Base-by-base conservation (phyloP, 2,888 invertebrate genomes). In the Tetropium fuscum region DNA sequence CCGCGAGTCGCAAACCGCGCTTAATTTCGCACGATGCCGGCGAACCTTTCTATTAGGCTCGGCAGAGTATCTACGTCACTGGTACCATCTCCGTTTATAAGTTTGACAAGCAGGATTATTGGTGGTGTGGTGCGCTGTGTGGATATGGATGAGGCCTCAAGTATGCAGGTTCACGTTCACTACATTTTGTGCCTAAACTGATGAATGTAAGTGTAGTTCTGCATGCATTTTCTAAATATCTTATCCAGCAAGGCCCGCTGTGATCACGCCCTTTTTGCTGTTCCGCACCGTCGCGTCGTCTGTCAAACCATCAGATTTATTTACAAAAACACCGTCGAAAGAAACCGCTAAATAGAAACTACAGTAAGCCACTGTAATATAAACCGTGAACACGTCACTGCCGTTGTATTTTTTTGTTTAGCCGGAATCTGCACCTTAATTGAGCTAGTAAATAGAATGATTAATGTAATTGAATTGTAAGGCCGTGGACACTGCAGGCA, bases 151-250 rank as follows among this genome's bases (percentile, higher is more conserved):
- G 58, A 63, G 64, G 64, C 61, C 59, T 57, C 60, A 60, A 62
- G n/a, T n/a, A 68, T 70, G 70, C 65, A 41, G 47, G 59, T 59
- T 66, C n/a, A n/a, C n/a, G n/a, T n/a, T n/a, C 47, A 36, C 60
- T 48, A 59, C 62, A 69, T 64, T 73, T 70, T 66, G 56, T 51
- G 49, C 57, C 68, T 62, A 69, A 70, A 72, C 72, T 70, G 74
- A 73, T 74, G 74, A 73, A 74, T 74, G 74, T 74, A 64, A 74
- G 74, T 74, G 11, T n/a, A 19, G 27, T n/a, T 16, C 13, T 10
- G 16, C 10, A 10, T 22, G 8, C 19, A 19, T 32, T 10, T 19
- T 19, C 20, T 36, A 19, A 3, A 40, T n/a, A n/a, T n/a, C n/a
- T n/a, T n/a, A n/a, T n/a, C n/a, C n/a, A n/a, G n/a, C n/a, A n/a